These are phyloP conservation scores for Australoheros facetus DNA, from an alignment of 2,797 vertebrate species.

Conservation along the genomic window DNA sequence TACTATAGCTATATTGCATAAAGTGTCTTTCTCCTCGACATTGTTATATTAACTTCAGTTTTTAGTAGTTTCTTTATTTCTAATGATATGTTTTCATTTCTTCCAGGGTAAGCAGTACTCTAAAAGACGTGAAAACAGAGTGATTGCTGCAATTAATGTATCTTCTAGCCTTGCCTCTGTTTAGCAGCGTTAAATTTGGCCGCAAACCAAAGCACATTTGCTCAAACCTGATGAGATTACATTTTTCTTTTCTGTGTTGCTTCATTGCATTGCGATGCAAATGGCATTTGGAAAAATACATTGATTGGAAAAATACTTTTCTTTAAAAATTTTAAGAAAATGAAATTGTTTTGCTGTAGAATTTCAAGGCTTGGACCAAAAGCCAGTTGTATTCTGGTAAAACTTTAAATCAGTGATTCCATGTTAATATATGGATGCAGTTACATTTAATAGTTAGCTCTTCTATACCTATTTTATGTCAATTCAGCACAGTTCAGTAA, in stretches of 20 bases:
- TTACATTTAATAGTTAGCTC: background rate
- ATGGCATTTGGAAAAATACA: background rate
- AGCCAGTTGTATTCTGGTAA: background rate
- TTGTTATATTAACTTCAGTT: background rate
- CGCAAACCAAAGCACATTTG: background rate
- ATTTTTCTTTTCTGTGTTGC: background rate
- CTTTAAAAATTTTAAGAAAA: background rate
- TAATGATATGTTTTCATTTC: background rate
- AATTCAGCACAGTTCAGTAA: background rate
- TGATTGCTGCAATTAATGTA: background rate
- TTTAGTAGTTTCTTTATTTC: background rate
- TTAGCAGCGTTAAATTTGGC: background rate
- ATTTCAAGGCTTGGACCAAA: background rate
- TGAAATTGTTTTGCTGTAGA: background rate
- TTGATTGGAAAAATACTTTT: accelerated
- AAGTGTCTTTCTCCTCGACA: background rate
- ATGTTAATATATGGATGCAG: no score
- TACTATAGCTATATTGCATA: background rate
- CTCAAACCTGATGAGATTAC: background rate
- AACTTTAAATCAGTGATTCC: background rate
- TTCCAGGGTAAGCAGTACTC: background rate
- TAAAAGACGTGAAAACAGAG: background rate
- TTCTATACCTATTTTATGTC: background rate
- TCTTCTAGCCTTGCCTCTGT: background rate
- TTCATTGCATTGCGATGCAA: background rate